phyloP scores from a whole-genome alignment of 2,113 vertebrate species.

The Clupea harengus region DNA sequence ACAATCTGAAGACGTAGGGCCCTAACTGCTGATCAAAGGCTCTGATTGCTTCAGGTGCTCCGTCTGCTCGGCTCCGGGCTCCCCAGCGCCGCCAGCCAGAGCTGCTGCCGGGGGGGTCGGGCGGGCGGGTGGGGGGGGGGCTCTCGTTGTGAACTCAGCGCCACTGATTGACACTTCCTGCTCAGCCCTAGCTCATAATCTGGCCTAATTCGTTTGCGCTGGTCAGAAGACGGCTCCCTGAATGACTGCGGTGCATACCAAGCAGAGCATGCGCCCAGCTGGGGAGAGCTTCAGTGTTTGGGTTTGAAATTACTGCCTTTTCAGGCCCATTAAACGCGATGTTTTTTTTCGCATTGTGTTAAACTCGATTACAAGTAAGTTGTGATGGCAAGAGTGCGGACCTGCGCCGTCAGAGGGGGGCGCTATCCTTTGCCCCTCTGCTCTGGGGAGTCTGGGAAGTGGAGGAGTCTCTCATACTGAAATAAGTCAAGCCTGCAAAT shows the following conservation, averaged over 20 bases:
- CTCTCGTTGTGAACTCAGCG: constrained; percentile 57
- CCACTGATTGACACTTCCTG: constrained; percentile 62
- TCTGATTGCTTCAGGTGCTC: constrained; percentile 2
- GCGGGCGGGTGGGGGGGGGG: background rate
- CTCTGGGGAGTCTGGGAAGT: no score
- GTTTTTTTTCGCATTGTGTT: background rate
- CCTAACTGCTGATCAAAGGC: constrained; percentile 14
- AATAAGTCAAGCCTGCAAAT: no score
- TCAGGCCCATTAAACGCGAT: background rate
- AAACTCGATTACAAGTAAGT: no score
- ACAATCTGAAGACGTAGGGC: constrained; percentile 34
- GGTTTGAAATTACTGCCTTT: background rate
- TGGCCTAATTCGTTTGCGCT: constrained; percentile 68
- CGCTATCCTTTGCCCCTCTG: no score
- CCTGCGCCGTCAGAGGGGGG: no score
- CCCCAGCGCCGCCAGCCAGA: no score
- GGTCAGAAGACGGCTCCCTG: constrained; percentile 67
- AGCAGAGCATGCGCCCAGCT: constrained; percentile 42
- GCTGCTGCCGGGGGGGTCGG: no score
- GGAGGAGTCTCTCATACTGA: no score
- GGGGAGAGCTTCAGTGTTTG: constrained; percentile 40
- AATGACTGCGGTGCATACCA: constrained; percentile 69
- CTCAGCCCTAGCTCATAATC: constrained; percentile 66
- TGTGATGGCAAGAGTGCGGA: no score
- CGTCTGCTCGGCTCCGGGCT: background rate